Evolutionary conservation across 2,888 invertebrate species (phyloP).

Genomic region (Sesia bembeciformis): DNA sequence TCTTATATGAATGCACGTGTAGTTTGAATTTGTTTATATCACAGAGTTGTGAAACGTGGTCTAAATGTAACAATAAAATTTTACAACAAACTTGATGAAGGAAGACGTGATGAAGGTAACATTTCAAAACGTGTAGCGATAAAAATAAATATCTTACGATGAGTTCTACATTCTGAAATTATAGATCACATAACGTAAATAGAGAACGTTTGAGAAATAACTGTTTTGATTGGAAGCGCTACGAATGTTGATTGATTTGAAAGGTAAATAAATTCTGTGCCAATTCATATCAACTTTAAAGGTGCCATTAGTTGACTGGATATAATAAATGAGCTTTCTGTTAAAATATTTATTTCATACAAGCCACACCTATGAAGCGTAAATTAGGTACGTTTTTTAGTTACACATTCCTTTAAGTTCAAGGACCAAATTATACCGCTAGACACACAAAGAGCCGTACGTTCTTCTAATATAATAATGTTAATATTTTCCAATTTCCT

Average conservation of each 20-base stretch:
- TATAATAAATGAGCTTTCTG: not conserved
- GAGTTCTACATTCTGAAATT: slow-evolving; percentile 13
- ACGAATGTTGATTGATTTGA: slow-evolving; percentile 20
- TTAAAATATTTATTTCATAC: slow-evolving; percentile 1
- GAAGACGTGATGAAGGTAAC: too few species aligned
- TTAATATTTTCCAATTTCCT: too few species aligned
- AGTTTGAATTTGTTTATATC: too few species aligned
- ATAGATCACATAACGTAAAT: slow-evolving; percentile 21
- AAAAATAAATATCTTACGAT: not conserved
- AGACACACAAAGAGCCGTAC: too few species aligned
- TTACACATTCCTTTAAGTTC: too few species aligned
- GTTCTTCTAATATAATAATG: too few species aligned
- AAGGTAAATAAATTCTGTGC: slow-evolving; percentile 26
- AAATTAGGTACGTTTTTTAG: too few species aligned
- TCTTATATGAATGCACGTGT: too few species aligned
- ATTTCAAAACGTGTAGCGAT: not conserved
- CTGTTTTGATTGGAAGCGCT: slow-evolving; percentile 24
- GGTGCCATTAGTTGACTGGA: slow-evolving; percentile 1
- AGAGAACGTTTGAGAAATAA: slow-evolving; percentile 18
- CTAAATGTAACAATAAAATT: too few species aligned
- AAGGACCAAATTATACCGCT: too few species aligned
- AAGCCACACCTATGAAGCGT: not conserved
- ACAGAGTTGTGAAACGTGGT: too few species aligned
- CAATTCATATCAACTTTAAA: slow-evolving; percentile 16
- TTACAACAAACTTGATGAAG: too few species aligned